Percentiles rank a stretch among this genome's conserved stretches.
These are phyloP conservation scores for Sternotherus odoratus DNA, from an alignment of 2,797 vertebrate species.

Conservation along the genomic window DNA sequence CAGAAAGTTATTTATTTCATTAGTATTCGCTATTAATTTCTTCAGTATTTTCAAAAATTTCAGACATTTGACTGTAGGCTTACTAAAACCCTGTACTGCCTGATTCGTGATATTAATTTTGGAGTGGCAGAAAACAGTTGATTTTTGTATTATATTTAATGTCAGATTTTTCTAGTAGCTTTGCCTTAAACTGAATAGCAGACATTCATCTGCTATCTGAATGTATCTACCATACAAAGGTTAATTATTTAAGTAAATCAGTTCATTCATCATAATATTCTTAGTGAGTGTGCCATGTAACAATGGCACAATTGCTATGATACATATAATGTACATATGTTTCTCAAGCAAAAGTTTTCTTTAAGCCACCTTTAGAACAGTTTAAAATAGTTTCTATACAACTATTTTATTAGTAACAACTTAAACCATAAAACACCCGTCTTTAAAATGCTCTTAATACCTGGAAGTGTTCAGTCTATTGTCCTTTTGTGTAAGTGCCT, in stretches of 20 bases:
- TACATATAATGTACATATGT: neutral
- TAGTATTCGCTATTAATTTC: conserved; percentile 62
- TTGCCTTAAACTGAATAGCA: conserved; percentile 61
- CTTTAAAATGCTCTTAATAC: conserved; percentile 37
- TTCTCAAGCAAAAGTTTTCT: conserved; percentile 26
- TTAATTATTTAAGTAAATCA: conserved; percentile 78
- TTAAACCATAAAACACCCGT: conserved; percentile 18
- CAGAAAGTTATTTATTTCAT: conserved; percentile 73
- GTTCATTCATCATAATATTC: conserved; percentile 63
- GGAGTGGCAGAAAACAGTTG: conserved; percentile 59
- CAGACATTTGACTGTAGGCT: conserved; percentile 44
- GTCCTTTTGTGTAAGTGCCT: conserved; percentile 14
- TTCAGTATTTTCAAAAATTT: conserved; percentile 43
- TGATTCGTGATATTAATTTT: conserved; percentile 45
- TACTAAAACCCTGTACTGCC: conserved; percentile 36
- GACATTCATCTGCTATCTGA: conserved; percentile 52
- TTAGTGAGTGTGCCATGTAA: conserved; percentile 32
- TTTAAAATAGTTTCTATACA: conserved; percentile 4
- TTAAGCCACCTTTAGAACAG: neutral
- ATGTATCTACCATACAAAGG: conserved; percentile 59
- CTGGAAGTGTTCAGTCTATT: conserved; percentile 1
- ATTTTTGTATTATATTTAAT: conserved; percentile 66
- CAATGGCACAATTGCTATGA: conserved; percentile 44
- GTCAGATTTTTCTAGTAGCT: conserved; percentile 53
- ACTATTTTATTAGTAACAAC: conserved; percentile 41